A percentile compares a stretch with the other conserved stretches of the same genome.
phyloP scores from a whole-genome alignment of 2,888 invertebrate genomes.

The Cheilosia scutellata region DNA sequence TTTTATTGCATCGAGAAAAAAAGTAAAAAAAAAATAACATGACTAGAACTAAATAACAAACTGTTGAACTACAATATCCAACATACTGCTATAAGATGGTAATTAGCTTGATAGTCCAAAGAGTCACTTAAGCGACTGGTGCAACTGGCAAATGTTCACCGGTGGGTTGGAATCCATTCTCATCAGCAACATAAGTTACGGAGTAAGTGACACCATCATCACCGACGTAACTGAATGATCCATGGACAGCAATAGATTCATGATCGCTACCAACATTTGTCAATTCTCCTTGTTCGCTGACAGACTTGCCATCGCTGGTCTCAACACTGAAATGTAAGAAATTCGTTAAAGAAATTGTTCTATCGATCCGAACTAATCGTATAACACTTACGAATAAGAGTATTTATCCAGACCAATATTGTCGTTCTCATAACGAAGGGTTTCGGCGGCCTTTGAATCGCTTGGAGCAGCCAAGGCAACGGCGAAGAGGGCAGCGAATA shows the following conservation, averaged over 20 bases:
- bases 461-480: slow-evolving; percentile 1
- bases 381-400: not conserved
- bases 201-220: slow-evolving; percentile 63
- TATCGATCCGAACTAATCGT: not conserved
- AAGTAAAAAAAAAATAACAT: too few relatives aligned
- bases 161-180: slow-evolving; percentile 80
- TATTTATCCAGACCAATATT: not conserved
- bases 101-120: not conserved
- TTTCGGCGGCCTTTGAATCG: not conserved
- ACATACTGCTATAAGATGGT: too few relatives aligned
- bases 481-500: slow-evolving; percentile 11
- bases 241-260: not conserved
- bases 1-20: too few relatives aligned
- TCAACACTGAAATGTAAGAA: not conserved
- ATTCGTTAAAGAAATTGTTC: not conserved
- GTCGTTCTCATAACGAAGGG: not conserved
- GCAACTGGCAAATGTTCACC: slow-evolving; percentile 82
- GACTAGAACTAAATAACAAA: too few relatives aligned
- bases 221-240: slow-evolving; percentile 80
- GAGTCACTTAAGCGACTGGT: not conserved
- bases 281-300: slow-evolving; percentile 58
- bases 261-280: slow-evolving; percentile 83
- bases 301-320: slow-evolving; percentile 1
- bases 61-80: too few relatives aligned
- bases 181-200: slow-evolving; percentile 81